Evolutionary conservation across 2,797 vertebrate genomes (phyloP).

Genomic region (Arctocebus calabarensis): DNA sequence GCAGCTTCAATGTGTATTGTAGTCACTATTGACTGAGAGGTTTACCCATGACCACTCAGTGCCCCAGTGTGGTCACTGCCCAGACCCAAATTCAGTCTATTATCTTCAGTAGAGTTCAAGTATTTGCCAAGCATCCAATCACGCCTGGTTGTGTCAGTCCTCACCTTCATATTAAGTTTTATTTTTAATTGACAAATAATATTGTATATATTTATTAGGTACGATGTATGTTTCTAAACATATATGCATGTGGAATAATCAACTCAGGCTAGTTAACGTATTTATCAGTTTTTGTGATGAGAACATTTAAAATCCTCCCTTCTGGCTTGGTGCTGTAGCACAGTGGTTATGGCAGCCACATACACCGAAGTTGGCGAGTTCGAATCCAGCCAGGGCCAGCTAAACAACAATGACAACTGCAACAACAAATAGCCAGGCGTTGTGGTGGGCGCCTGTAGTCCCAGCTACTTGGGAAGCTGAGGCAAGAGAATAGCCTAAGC

Average conservation of each 20-base stretch:
- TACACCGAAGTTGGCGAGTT: no score
- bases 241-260: neutral
- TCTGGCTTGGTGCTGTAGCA: neutral
- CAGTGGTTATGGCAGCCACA: no score
- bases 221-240: neutral
- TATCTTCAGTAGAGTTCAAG: neutral
- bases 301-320: neutral
- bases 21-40: neutral
- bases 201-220: neutral
- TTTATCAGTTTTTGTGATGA: neutral
- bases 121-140: neutral
- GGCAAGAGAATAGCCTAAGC: no score
- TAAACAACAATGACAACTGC: no score
- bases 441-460: no score
- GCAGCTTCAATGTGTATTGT: constrained; percentile 20
- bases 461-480: no score
- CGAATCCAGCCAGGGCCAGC: no score
- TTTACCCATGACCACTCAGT: constrained; percentile 1
- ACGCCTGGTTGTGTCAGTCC: neutral
- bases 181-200: neutral
- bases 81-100: neutral
- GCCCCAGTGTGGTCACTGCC: neutral
- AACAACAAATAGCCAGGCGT: no score
- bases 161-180: neutral
- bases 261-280: neutral